Evolutionary conservation across 1,140 invertebrate genomes (phyloP), one percentile per base, ranked within the genome.

Genomic region (Papilio xuthus): DNA sequence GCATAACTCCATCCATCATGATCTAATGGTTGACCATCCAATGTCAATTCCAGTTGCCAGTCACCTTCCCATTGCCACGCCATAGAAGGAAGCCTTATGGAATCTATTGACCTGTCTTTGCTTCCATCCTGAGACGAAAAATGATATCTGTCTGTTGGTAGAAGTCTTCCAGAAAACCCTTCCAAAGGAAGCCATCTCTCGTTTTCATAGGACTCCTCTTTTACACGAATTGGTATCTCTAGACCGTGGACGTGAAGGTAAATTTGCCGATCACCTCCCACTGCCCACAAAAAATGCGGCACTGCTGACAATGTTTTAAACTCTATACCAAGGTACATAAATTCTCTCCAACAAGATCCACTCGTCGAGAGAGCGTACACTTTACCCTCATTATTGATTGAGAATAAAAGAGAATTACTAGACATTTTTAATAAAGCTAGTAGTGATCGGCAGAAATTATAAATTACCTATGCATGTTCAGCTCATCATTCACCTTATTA

Each of bases 1-100:
- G 98, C 97, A 95, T 99, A 99, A 42, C 97, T 98, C 98, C 98
- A 99, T 53, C 98, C 98, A 95, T 98, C 97, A 92, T 97, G 96
- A 90, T 97, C 97, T 71, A 98, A 94, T 4, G 97, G 97, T 86
- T 98, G 96, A 6, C 98, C 98, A 92, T 98, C 96, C 69, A 99
- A 94, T 37, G 97, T 97, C 15, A 97, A 95, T 90, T 99, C 98
- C 74, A 98, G 95, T 81, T 97, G 96, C 98, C 98, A 99, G 83
- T 98, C 97, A 4, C 96, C 96, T 94, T 99, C 97, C 98, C 98
- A 98, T 86, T 98, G 96, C 98, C 98, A 98, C 79, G 97, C 97
- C 95, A 98, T 96, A 0, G 98, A 98, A 26, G 98, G 98, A 32
- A 99, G 91, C 83, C 97, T 94, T 67, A 99, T 97, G 86, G 96